Evolutionary conservation across 2,888 invertebrate genomes (phyloP).

Genomic region (Parnassius orleans): DNA sequence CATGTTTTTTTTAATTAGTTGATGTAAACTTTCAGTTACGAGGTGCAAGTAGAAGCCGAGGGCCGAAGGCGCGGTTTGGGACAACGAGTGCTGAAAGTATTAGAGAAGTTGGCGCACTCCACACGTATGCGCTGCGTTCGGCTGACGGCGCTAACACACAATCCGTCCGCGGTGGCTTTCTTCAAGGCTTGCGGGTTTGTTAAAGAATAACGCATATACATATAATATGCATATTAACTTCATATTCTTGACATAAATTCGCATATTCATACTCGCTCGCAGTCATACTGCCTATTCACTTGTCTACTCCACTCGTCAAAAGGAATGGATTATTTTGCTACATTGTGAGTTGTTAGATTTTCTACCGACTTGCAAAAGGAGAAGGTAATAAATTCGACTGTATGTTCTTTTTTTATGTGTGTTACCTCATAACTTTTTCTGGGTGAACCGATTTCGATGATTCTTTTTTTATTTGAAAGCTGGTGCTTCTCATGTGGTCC

Average conservation of each 20-base stretch:
- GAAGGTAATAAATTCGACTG: too few species aligned
- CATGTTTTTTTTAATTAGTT: too few species aligned
- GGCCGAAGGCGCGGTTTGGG: conserved; percentile 90
- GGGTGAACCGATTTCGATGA: too few species aligned
- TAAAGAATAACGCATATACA: not conserved
- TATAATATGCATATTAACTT: not conserved
- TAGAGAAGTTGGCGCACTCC: conserved; percentile 87
- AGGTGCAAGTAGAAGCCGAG: conserved; percentile 88
- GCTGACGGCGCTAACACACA: conserved; percentile 90
- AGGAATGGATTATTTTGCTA: too few species aligned
- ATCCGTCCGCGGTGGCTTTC: conserved; percentile 86
- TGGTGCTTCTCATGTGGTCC: too few species aligned
- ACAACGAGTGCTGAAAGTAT: conserved; percentile 88
- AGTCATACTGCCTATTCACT: too few species aligned
- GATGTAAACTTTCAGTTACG: conserved; percentile 83
- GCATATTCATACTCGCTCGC: not conserved
- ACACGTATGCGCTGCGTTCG: conserved; percentile 90
- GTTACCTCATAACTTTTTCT: too few species aligned
- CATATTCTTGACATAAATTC: not conserved
- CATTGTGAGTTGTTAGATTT: too few species aligned
- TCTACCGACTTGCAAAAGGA: too few species aligned
- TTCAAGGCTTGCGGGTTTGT: conserved; percentile 88
- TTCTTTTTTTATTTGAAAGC: too few species aligned
- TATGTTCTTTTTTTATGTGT: too few species aligned
- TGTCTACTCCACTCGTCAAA: too few species aligned